Evolutionary conservation across 2,888 invertebrate species (phyloP).

Genomic region (Eupithecia insigniata): DNA sequence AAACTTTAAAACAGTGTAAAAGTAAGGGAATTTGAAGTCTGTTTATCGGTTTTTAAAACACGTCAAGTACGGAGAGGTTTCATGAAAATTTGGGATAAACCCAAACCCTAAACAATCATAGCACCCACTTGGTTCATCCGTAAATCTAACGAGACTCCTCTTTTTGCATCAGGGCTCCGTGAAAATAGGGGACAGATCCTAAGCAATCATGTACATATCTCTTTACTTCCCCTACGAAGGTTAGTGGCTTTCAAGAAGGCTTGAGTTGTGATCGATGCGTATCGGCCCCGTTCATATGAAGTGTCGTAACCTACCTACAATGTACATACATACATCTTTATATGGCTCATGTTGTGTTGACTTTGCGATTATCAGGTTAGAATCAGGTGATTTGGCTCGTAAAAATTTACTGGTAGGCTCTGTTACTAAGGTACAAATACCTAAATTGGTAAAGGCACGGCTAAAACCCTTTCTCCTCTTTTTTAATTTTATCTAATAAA

Average conservation of each 20-base stretch:
- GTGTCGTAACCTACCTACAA: background rate
- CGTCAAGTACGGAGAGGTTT: no score
- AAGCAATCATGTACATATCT: background rate
- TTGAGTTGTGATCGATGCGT: background rate
- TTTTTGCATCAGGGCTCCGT: no score
- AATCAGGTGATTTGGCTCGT: background rate
- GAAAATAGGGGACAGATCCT: no score
- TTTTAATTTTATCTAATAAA: no score
- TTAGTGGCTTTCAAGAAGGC: background rate
- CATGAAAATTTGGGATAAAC: background rate
- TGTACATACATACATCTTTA: background rate
- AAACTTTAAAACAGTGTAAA: no score
- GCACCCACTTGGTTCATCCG: no score
- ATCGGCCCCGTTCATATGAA: conserved; percentile 4
- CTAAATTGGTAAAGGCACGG: background rate
- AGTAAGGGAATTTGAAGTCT: no score
- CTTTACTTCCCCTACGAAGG: background rate
- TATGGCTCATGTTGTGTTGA: background rate
- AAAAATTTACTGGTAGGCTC: background rate
- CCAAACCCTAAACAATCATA: background rate
- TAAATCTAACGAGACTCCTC: no score
- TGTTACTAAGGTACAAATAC: background rate
- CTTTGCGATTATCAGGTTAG: background rate
- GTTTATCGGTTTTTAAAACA: no score
- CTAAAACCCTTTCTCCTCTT: background rate